phyloP scores from a whole-genome alignment of 2,797 vertebrate genomes.

The Intellagama lesueurii region DNA sequence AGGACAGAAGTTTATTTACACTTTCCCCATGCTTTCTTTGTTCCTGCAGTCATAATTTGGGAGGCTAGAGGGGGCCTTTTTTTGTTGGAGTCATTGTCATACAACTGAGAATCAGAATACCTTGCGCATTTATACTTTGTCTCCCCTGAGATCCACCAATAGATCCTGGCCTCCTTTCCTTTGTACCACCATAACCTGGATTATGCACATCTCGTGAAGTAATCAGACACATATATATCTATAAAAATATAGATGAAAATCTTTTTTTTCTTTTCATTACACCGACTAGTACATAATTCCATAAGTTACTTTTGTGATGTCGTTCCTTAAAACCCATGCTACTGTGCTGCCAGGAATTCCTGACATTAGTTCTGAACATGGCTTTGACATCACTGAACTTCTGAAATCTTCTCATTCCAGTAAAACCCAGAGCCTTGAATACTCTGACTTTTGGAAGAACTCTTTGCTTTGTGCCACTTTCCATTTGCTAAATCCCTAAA shows the following conservation, averaged over 20 bases:
- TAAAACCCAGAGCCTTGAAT: conserved; percentile 37
- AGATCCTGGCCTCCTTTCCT: background rate
- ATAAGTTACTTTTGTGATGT: conserved; percentile 22
- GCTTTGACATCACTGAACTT: conserved; percentile 51
- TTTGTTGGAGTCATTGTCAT: background rate
- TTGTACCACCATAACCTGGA: background rate
- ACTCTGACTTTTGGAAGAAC: conserved; percentile 25
- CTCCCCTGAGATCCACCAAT: background rate
- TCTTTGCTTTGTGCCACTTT: conserved; percentile 50
- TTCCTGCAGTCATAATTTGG: background rate
- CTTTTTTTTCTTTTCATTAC: background rate
- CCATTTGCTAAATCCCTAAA: conserved; percentile 52
- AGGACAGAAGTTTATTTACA: background rate
- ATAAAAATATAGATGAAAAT: background rate
- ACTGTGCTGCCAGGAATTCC: background rate
- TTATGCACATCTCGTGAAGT: background rate
- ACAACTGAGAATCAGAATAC: background rate
- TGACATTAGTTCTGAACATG: conserved; percentile 35
- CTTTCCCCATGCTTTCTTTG: background rate
- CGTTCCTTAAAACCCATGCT: conserved; percentile 34
- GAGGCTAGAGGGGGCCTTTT: background rate
- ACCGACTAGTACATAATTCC: background rate
- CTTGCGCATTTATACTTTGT: background rate
- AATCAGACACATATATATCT: background rate
- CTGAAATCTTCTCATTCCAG: conserved; percentile 37